Conservation (phyloP, 2,797 vertebrate genomes). For the Neoniphon sammara region DNA sequence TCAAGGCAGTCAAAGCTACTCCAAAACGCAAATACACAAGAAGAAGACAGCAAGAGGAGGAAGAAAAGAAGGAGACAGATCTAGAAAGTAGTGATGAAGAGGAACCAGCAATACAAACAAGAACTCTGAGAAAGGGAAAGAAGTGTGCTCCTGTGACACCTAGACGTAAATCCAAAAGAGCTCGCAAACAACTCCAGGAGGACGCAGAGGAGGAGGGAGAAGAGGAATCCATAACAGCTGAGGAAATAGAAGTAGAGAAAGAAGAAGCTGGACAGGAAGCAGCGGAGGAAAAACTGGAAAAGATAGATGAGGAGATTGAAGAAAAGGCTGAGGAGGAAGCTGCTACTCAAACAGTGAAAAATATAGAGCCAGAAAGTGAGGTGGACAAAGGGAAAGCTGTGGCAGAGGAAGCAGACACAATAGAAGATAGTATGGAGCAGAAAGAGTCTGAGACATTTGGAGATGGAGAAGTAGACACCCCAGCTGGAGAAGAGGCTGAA, state of each 20-base stretch:
- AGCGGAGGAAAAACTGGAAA: neutral
- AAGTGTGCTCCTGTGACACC: constrained; percentile 8
- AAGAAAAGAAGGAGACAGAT: neutral
- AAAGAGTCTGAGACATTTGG: too few species aligned
- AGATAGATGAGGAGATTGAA: constrained; percentile 49
- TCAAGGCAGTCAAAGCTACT: too few species aligned
- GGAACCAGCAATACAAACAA: neutral
- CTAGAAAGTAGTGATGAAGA: too few species aligned
- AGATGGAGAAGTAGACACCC: constrained; percentile 11
- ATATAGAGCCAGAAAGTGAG: too few species aligned
- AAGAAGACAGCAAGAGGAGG: constrained; percentile 1
- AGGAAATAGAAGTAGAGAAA: constrained; percentile 66
- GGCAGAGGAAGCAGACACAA: constrained; percentile 1
- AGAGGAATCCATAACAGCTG: neutral
- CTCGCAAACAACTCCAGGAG: constrained; percentile 1
- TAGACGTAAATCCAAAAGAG: constrained; percentile 21
- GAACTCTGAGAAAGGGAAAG: constrained; percentile 36
- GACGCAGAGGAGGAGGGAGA: neutral
- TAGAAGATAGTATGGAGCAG: neutral
- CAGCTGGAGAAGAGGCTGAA: constrained; percentile 45
- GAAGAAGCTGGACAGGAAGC: neutral
- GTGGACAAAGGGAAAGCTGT: too few species aligned
- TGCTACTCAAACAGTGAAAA: too few species aligned
- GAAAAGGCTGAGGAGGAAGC: constrained; percentile 13
- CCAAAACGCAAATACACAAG: too few species aligned